Evolutionary conservation across 2,888 invertebrate genomes (phyloP).

Genomic region (Panopea generosa): DNA sequence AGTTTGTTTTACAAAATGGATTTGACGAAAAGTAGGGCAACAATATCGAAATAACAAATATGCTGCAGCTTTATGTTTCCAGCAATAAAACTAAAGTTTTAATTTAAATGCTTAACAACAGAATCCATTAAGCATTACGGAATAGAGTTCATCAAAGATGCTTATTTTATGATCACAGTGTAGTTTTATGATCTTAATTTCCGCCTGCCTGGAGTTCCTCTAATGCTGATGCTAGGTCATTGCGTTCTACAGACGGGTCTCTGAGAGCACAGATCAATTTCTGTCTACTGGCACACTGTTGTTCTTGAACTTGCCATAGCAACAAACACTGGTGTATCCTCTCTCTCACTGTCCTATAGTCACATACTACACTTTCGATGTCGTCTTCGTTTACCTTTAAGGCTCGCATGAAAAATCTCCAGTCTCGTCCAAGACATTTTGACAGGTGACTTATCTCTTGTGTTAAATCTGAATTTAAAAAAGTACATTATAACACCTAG

Average conservation of each 20-base stretch:
- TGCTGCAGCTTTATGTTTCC: too few relatives aligned
- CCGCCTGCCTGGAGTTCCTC: constrained; percentile 22
- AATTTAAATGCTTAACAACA: too few relatives aligned
- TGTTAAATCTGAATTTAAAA: constrained; percentile 62
- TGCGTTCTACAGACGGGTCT: constrained; percentile 58
- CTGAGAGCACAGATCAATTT: constrained; percentile 61
- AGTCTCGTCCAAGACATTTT: constrained; percentile 66
- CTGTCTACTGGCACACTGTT: constrained; percentile 56
- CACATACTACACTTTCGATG: constrained; percentile 60
- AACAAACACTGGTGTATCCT: constrained; percentile 69
- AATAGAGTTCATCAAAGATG: too few relatives aligned
- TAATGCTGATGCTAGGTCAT: constrained; percentile 61
- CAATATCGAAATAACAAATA: too few relatives aligned
- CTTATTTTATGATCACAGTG: too few relatives aligned
- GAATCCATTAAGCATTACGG: too few relatives aligned
- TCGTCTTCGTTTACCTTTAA: constrained; percentile 68
- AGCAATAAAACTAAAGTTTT: too few relatives aligned
- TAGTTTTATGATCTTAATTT: too few relatives aligned
- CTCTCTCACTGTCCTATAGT: constrained; percentile 67
- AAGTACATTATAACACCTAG: too few relatives aligned
- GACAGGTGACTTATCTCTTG: constrained; percentile 65
- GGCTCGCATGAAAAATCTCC: constrained; percentile 71
- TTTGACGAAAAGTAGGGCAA: too few relatives aligned
- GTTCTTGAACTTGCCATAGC: constrained; percentile 61
- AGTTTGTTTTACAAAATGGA: too few relatives aligned